A percentile compares a stretch with the other conserved stretches of the same genome.
These are phyloP conservation scores for Drosophila barbarae DNA, from an alignment of 2,888 invertebrate species.

Conservation along the genomic window DNA sequence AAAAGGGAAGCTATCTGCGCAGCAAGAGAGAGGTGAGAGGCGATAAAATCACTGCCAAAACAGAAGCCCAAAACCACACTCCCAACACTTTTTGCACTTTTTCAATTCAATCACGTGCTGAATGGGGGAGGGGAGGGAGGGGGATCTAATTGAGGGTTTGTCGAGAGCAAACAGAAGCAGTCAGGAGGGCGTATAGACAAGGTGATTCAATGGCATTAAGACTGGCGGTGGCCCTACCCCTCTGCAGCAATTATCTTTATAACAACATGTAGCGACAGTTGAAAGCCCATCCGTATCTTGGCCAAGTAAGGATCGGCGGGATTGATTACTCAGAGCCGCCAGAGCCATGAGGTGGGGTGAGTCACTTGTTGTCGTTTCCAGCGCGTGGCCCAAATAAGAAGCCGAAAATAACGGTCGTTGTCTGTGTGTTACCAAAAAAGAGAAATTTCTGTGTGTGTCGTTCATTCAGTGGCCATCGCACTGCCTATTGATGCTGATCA, in stretches of 20 bases:
- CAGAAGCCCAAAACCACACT: conserved; percentile 27
- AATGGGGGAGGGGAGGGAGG: neutral
- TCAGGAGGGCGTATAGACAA: neutral
- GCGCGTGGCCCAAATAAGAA: conserved; percentile 22
- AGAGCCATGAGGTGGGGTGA: conserved; percentile 1
- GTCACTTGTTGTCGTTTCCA: conserved; percentile 19
- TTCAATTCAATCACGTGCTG: conserved; percentile 30
- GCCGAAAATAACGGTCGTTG: conserved; percentile 21
- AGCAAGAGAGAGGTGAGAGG: conserved; percentile 16
- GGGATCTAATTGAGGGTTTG: conserved; percentile 50
- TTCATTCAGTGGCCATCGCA: conserved; percentile 4
- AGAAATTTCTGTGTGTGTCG: conserved; percentile 12
- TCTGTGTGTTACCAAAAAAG: conserved; percentile 15
- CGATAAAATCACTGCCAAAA: conserved; percentile 37
- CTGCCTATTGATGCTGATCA: conserved; percentile 2
- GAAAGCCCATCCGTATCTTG: conserved; percentile 6
- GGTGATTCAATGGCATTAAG: conserved; percentile 9
- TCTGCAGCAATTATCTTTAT: conserved; percentile 11
- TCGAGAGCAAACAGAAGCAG: conserved; percentile 50
- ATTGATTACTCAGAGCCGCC: conserved; percentile 10
- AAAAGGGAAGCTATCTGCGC: conserved; percentile 8
- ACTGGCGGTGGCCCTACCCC: neutral
- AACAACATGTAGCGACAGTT: neutral
- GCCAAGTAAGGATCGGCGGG: conserved; percentile 12
- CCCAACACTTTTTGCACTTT: conserved; percentile 23